Conservation (phyloP, 2,888 invertebrate genomes). For the Galeruca laticollis region DNA sequence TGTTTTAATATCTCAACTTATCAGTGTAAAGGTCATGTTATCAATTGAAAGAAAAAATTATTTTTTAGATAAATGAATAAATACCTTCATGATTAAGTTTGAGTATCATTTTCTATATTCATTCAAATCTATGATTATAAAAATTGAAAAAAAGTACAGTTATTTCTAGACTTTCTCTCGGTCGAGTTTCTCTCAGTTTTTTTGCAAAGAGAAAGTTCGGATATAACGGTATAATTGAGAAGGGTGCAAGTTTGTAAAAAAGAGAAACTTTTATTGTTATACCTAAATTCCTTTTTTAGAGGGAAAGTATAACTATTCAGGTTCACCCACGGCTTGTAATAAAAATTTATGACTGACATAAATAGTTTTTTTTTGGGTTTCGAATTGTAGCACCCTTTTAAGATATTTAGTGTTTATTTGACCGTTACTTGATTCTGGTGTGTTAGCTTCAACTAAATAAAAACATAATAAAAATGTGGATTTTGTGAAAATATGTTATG, state of each 20-base stretch:
- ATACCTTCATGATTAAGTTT: too few relatives aligned
- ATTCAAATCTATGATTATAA: too few relatives aligned
- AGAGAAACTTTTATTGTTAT: slow-evolving; percentile 39
- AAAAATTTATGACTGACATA: slow-evolving; percentile 32
- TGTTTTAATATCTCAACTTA: too few relatives aligned
- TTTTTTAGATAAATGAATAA: too few relatives aligned
- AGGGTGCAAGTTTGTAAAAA: slow-evolving; percentile 38
- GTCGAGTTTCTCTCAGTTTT: slow-evolving; percentile 8
- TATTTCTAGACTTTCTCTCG: neutral
- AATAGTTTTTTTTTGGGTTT: slow-evolving; percentile 28
- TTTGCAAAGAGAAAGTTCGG: slow-evolving; percentile 37
- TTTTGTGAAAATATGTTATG: neutral
- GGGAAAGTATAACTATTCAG: slow-evolving; percentile 32
- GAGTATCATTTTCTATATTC: too few relatives aligned
- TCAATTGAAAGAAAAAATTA: too few relatives aligned
- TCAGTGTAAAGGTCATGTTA: too few relatives aligned
- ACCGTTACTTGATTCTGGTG: slow-evolving; percentile 21
- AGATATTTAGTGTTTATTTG: slow-evolving; percentile 24
- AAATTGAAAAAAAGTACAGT: neutral
- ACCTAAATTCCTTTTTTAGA: slow-evolving; percentile 35
- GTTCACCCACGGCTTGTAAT: slow-evolving; percentile 23
- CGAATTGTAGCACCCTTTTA: slow-evolving; percentile 10
- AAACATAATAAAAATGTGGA: too few relatives aligned
- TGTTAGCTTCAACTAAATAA: neutral
- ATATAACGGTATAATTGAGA: slow-evolving; percentile 34